These are phyloP conservation scores for Pyrochroa serraticornis DNA, from an alignment of 2,888 invertebrate genomes.

Conservation along the genomic window DNA sequence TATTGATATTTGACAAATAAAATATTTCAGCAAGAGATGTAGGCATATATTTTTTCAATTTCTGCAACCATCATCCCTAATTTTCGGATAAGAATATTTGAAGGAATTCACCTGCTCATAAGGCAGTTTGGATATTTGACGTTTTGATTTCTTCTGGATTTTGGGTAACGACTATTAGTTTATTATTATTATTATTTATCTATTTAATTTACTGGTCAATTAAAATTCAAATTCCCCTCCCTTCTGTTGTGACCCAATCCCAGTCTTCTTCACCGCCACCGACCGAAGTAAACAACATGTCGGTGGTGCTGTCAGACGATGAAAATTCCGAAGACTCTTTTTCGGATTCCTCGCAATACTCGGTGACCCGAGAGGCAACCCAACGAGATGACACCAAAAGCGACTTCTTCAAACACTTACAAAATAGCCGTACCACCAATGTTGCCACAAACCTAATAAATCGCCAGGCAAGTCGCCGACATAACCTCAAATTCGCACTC, in stretches of 20 bases:
- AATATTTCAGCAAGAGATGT: no score
- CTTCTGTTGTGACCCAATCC: no score
- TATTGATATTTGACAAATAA: no score
- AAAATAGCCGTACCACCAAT: constrained; percentile 37
- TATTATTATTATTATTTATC: no score
- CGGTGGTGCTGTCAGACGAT: constrained; percentile 45
- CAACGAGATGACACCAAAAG: constrained; percentile 35
- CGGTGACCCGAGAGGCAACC: constrained; percentile 38
- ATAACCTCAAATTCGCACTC: constrained; percentile 44
- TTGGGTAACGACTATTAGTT: not conserved
- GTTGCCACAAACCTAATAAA: constrained; percentile 43
- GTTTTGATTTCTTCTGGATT: no score
- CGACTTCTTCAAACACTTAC: constrained; percentile 23
- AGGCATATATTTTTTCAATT: no score
- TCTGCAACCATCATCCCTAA: no score
- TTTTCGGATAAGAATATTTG: no score
- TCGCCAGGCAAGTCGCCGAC: constrained; percentile 44
- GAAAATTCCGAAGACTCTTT: constrained; percentile 46
- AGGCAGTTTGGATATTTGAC: no score
- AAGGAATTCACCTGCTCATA: no score
- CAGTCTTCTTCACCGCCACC: no score
- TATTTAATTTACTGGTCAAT: not conserved
- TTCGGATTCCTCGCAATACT: constrained; percentile 46
- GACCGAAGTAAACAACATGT: constrained; percentile 46
- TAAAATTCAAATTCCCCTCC: not conserved